Conservation (phyloP, 2,888 invertebrate species). For the Tipula vernalis region DNA sequence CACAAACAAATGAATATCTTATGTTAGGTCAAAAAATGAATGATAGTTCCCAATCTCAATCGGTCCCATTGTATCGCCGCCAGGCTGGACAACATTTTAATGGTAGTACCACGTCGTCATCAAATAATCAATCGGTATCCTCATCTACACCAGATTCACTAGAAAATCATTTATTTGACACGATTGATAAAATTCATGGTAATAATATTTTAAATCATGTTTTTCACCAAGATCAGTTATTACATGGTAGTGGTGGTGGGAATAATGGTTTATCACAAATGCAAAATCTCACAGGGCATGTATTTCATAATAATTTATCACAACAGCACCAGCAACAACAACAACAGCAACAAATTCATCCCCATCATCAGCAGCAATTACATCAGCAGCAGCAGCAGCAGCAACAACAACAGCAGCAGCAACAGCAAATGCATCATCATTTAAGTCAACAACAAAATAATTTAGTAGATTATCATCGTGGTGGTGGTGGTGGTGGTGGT, state of each 20-base stretch:
- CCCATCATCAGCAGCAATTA: conserved; percentile 12
- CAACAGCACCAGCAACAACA: conserved; percentile 20
- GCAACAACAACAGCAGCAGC: conserved; percentile 17
- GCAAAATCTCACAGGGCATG: conserved; percentile 12
- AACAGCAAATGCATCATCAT: conserved; percentile 16
- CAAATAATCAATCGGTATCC: conserved; percentile 22
- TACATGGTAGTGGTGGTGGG: conserved; percentile 6
- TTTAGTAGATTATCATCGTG: conserved; percentile 27
- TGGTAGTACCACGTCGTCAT: conserved; percentile 20
- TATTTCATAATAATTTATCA: conserved; percentile 22
- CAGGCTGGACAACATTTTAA: conserved; percentile 31
- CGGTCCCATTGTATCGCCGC: conserved; percentile 39
- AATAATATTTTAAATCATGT: conserved; percentile 6
- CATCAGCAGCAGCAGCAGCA: conserved; percentile 15
- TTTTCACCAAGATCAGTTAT: conserved; percentile 1
- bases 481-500: conserved; percentile 19
- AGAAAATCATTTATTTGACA: conserved; percentile 12
- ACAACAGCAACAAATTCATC: conserved; percentile 16
- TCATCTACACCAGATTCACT: conserved; percentile 22
- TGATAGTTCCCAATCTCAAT: conserved; percentile 20
- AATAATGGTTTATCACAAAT: conserved; percentile 12
- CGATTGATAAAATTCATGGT: conserved; percentile 9
- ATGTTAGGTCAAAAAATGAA: background rate
- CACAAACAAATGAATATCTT: conserved; percentile 6
- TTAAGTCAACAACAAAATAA: conserved; percentile 11